Conservation (phyloP, 2,888 invertebrate species). For the Euproctis similis region DNA sequence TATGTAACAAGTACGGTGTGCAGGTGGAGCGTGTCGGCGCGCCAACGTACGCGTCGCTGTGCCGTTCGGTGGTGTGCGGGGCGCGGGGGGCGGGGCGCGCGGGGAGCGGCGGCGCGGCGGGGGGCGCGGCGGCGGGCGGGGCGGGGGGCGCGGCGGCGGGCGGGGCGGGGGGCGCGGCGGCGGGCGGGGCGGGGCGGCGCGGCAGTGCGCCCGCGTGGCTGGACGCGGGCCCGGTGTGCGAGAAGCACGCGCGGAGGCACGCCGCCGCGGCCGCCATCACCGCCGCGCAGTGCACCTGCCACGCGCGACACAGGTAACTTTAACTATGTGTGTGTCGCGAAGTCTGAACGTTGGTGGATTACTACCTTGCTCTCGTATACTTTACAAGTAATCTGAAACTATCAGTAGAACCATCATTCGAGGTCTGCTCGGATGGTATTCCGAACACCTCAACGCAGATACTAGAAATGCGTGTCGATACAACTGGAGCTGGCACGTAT, state of each 20-base stretch:
- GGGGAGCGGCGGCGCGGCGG: neutral
- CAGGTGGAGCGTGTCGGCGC: slow-evolving; percentile 80
- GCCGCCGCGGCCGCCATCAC: slow-evolving; percentile 50
- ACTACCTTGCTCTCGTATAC: too few species aligned
- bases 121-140: slow-evolving; percentile 31
- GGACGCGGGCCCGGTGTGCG: slow-evolving; percentile 41
- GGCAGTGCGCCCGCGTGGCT: slow-evolving; percentile 32
- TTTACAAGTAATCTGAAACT: too few species aligned
- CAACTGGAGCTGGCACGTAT: too few species aligned
- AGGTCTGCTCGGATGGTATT: too few species aligned
- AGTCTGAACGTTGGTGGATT: too few species aligned
- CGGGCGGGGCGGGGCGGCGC: slow-evolving; percentile 35
- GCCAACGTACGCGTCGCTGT: slow-evolving; percentile 79
- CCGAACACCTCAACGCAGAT: too few species aligned
- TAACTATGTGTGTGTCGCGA: too few species aligned
- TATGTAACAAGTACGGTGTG: too few species aligned
- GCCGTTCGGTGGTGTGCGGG: slow-evolving; percentile 44
- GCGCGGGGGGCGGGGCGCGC: slow-evolving; percentile 39
- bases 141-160: slow-evolving; percentile 47
- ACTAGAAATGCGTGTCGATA: too few species aligned
- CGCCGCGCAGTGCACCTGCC: slow-evolving; percentile 46
- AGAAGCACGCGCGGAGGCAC: slow-evolving; percentile 49
- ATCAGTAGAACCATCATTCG: too few species aligned
- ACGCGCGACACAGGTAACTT: slow-evolving; percentile 49
- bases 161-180: slow-evolving; percentile 54